Evolutionary conservation across 1,140 invertebrate genomes (phyloP).

Genomic region (Drosophila equinoxialis): DNA sequence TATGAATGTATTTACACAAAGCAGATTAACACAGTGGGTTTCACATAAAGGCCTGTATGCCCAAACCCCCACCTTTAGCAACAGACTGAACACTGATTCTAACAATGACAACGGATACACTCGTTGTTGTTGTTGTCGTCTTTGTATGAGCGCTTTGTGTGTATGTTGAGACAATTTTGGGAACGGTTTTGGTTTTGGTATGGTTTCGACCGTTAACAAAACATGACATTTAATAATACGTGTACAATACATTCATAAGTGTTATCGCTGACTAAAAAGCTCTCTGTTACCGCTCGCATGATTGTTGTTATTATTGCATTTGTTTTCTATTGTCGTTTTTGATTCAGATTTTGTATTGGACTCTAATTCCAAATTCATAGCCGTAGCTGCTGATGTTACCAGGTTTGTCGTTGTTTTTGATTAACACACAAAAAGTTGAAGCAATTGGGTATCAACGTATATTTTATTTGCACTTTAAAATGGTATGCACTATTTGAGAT

Average conservation of each 20-base stretch:
- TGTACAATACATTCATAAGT: conserved; percentile 76
- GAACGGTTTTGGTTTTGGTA: conserved; percentile 55
- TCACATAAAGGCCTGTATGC: conserved; percentile 44
- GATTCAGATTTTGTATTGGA: conserved; percentile 56
- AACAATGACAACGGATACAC: conserved; percentile 45
- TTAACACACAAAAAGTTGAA: conserved; percentile 64
- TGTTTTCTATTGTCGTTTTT: conserved; percentile 68
- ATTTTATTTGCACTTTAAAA: conserved; percentile 67
- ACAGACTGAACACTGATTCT: conserved; percentile 54
- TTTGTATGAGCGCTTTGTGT: conserved; percentile 34
- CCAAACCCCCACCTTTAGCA: conserved; percentile 57
- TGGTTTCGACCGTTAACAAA: conserved; percentile 75
- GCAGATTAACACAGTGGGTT: conserved; percentile 72
- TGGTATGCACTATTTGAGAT: conserved; percentile 73
- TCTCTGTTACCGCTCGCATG: conserved; percentile 71
- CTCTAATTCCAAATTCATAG: conserved; percentile 44
- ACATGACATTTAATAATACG: conserved; percentile 80
- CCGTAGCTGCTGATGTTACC: conserved; percentile 15
- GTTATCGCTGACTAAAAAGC: conserved; percentile 80
- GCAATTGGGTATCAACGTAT: conserved; percentile 64
- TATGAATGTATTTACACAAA: conserved; percentile 45
- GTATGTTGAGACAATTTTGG: conserved; percentile 72
- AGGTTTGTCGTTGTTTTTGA: conserved; percentile 35
- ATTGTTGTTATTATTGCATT: conserved; percentile 56
- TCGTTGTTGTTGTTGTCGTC: conserved; percentile 56